phyloP scores from a whole-genome alignment of 2,888 invertebrate species.

The Ichneumon xanthorius region DNA sequence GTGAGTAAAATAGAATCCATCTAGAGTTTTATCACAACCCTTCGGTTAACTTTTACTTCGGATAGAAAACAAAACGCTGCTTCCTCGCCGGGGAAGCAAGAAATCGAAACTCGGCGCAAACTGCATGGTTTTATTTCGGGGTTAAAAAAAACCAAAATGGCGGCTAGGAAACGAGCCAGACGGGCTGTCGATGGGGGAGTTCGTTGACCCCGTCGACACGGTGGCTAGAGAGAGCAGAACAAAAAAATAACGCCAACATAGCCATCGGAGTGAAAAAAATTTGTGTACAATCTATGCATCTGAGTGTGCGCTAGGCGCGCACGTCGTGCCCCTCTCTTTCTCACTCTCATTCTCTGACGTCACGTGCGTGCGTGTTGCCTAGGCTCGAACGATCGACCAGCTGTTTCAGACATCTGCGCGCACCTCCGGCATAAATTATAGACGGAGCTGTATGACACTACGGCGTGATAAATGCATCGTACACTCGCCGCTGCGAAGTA shows the following conservation, averaged over 20 bases:
- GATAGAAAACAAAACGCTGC: neutral
- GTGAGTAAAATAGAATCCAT: conserved; percentile 23
- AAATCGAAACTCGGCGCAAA: neutral
- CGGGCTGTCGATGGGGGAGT: conserved; percentile 53
- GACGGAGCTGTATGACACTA: conserved; percentile 51
- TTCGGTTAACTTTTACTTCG: neutral
- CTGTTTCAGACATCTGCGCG: conserved; percentile 81
- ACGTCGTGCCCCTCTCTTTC: conserved; percentile 45
- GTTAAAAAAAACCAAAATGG: conserved; percentile 42
- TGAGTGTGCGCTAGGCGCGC: conserved; percentile 54
- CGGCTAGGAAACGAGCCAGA: conserved; percentile 45
- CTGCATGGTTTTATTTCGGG: conserved; percentile 24
- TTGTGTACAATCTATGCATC: conserved; percentile 78
- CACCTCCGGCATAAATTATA: conserved; percentile 75
- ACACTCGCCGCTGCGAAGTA: conserved; percentile 48
- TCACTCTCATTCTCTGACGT: conserved; percentile 72
- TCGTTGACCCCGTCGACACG: conserved; percentile 57
- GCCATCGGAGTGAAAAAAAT: conserved; percentile 70
- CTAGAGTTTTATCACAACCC: neutral
- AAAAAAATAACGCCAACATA: conserved; percentile 43
- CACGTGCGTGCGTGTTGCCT: conserved; percentile 72
- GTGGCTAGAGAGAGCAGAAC: conserved; percentile 15
- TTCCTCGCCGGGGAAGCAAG: neutral
- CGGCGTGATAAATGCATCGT: conserved; percentile 72
- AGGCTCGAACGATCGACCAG: conserved; percentile 73